Evolutionary conservation across 2,113 vertebrate species (phyloP), one percentile per base, ranked within the genome.

Genomic region (Takifugu flavidus): DNA sequence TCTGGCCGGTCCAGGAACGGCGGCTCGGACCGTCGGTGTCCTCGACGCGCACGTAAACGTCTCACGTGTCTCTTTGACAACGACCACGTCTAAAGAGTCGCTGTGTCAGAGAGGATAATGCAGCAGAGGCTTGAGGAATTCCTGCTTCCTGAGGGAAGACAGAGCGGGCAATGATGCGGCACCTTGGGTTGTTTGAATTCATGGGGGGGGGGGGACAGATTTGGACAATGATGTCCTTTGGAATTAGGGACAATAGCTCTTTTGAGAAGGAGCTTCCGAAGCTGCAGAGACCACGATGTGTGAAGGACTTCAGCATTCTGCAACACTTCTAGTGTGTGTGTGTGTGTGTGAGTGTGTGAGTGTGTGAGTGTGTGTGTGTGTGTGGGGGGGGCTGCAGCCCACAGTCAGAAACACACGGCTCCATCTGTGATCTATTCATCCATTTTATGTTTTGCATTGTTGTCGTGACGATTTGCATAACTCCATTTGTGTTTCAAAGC

Each of bases 401-500:
- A 31, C 34, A 20, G 20, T 39, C 34, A 39, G 34, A 11, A 39
- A 39, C 34, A 11, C 34, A 11, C 34, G 11, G 34, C 11, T 39
- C 34, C 34, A 39, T 39, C 34, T 39, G 34, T 11, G 34, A 39
- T 39, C 11, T 11, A 39, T 39, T 39, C 7, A 6, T 31, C 11
- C 11, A 39, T 39, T 39, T 39, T 39, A 39, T 39, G 56, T 67
- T 71, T 68, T 77, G 55, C 63, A 55, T 42, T 46, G 56, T 58
- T 63, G 51, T 54, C 45, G 49, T 28, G 5, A 6, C 45, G 25
- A 65, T 78, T 66, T 74, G 63, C 70, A 63, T 67, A 49, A 13
- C 14, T 57, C 49, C 53, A 45, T 25, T 77, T 66, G 25, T 85
- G 27, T 73, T 39, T 82, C 68, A 56, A 87, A 98, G 96, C 93